A percentile compares a stretch with the other conserved stretches of the same genome.
Evolutionary conservation across 1,140 invertebrate genomes (phyloP).

Genomic region (Lasioglossum albipes): DNA sequence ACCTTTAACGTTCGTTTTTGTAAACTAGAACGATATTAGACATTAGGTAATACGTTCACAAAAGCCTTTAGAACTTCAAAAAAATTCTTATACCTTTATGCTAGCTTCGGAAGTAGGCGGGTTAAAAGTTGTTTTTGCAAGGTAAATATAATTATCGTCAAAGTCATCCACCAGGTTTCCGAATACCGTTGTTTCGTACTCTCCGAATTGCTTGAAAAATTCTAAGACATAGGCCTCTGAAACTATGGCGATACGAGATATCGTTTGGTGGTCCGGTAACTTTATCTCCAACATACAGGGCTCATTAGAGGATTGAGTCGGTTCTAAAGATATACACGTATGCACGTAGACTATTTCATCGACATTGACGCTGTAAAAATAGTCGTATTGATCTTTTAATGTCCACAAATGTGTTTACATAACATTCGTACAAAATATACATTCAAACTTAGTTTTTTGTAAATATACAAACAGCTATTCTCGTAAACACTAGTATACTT

Average conservation of each 20-base stretch:
- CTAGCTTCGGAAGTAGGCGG: conserved; percentile 73
- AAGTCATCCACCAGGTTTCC: conserved; percentile 77
- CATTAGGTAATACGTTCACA: conserved; percentile 1
- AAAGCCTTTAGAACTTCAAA: conserved; percentile 10
- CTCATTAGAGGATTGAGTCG: conserved; percentile 56
- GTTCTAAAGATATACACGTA: conserved; percentile 70
- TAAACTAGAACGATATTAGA: conserved; percentile 72
- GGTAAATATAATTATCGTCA: conserved; percentile 72
- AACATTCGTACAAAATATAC: neutral
- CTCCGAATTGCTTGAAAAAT: conserved; percentile 78
- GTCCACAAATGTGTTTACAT: neutral
- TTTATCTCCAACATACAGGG: conserved; percentile 73
- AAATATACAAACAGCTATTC: no score
- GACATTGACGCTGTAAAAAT: conserved; percentile 64
- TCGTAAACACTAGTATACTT: neutral
- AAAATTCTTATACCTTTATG: conserved; percentile 72
- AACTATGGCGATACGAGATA: conserved; percentile 71
- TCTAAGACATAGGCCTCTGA: conserved; percentile 77
- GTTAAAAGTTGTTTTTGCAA: conserved; percentile 68
- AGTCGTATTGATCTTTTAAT: neutral
- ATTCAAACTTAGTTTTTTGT: no score
- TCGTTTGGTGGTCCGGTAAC: conserved; percentile 70
- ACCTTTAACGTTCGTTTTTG: conserved; percentile 72
- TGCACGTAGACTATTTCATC: conserved; percentile 72
- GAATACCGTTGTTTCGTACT: conserved; percentile 75